Percentiles rank a stretch among this genome's conserved stretches.
Evolutionary conservation across 2,888 invertebrate genomes (phyloP).

Genomic region (Mythimna vitellina): DNA sequence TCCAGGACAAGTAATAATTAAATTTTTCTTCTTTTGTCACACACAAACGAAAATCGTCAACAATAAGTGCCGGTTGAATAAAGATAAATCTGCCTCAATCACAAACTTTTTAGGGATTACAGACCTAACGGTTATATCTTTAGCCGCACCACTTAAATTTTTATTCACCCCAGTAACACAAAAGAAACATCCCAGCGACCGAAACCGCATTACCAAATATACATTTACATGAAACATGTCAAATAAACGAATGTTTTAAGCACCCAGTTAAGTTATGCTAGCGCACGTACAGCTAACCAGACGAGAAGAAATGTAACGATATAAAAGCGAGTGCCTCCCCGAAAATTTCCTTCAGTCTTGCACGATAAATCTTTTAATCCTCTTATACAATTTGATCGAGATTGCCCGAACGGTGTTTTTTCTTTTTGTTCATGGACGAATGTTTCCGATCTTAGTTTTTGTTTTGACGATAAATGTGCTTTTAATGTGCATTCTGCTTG

Average conservation of each 20-base stretch:
- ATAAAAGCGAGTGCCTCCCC: conserved; percentile 83
- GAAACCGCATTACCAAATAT: conserved; percentile 70
- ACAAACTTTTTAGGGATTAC: conserved; percentile 22
- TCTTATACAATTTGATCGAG: conserved; percentile 89
- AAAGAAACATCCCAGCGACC: conserved; percentile 58
- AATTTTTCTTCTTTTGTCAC: conserved; percentile 7
- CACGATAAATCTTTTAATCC: conserved; percentile 89
- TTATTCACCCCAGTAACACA: conserved; percentile 46
- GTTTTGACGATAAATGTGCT: conserved; percentile 70
- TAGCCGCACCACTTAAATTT: conserved; percentile 34
- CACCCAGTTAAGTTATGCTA: conserved; percentile 70
- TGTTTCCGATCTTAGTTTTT: conserved; percentile 73
- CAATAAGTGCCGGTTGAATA: conserved; percentile 15
- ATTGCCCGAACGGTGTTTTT: conserved; percentile 76
- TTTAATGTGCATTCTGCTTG: conserved; percentile 66
- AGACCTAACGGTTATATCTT: conserved; percentile 35
- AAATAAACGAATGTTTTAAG: conserved; percentile 68
- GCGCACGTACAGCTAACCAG: conserved; percentile 73
- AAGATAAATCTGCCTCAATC: conserved; percentile 21
- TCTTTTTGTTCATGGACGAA: conserved; percentile 68
- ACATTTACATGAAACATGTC: conserved; percentile 79
- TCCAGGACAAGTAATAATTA: background rate
- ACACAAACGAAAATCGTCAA: conserved; percentile 13
- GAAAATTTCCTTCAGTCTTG: conserved; percentile 87
- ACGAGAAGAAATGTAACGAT: conserved; percentile 82